A percentile compares a stretch with the other conserved stretches of the same genome.
Evolutionary conservation across 2,888 invertebrate genomes (phyloP).

Genomic region (Neuroscelio doddi): DNA sequence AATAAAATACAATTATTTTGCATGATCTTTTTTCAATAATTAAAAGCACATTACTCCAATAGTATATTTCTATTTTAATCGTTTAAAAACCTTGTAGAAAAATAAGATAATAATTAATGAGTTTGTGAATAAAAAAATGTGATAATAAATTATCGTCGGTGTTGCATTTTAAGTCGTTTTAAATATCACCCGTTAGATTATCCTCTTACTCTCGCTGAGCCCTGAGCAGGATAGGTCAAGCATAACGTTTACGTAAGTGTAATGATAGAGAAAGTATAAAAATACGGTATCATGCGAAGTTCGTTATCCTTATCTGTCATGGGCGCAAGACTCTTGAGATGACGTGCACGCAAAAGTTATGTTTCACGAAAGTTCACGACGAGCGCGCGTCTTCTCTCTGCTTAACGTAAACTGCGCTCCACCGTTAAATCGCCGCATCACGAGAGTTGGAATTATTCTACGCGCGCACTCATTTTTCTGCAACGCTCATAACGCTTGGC

Average conservation of each 20-base stretch:
- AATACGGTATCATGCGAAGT: slow-evolving; percentile 12
- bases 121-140: no score
- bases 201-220: slow-evolving; percentile 37
- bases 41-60: no score
- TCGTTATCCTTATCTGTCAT: slow-evolving; percentile 20
- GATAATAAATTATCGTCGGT: no score
- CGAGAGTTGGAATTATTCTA: background rate
- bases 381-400: no score
- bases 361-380: background rate
- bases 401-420: no score
- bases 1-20: no score
- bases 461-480: background rate
- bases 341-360: slow-evolving; percentile 3
- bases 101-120: no score
- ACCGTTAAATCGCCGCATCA: no score
- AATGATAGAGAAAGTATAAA: slow-evolving; percentile 43
- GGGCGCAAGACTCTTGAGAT: slow-evolving; percentile 4
- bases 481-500: background rate
- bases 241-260: slow-evolving; percentile 41
- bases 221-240: slow-evolving; percentile 34
- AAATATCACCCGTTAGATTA: slow-evolving; percentile 11
- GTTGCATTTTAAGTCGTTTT: background rate
- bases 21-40: no score
- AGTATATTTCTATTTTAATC: no score
- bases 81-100: no score